Percentiles rank a stretch among this genome's conserved stretches.
Evolutionary conservation across 2,113 vertebrate genomes (phyloP).

Genomic region (Thryonomys swinderianus): DNA sequence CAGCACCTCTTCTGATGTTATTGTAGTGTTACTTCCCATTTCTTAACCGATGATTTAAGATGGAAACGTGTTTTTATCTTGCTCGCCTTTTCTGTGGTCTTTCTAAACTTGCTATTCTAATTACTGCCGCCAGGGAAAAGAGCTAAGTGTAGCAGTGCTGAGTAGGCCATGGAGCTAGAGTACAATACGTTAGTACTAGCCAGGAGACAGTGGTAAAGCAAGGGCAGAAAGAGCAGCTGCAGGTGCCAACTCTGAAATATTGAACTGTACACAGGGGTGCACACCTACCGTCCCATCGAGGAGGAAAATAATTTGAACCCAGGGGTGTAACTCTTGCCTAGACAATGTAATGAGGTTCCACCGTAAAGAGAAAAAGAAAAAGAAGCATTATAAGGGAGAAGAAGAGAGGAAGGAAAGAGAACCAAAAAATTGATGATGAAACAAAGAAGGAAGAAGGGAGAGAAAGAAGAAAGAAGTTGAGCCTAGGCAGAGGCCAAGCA

Average conservation of each 20-base stretch:
- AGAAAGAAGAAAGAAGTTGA: background rate
- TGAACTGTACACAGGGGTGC: background rate
- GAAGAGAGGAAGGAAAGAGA: background rate
- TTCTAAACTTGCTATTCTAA: constrained; percentile 56
- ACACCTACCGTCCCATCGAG: too few relatives aligned
- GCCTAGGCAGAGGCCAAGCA: too few relatives aligned
- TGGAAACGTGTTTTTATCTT: constrained; percentile 21
- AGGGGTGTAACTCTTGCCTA: too few relatives aligned
- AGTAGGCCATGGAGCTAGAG: background rate
- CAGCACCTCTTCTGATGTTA: constrained; percentile 52
- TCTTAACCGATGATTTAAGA: constrained; percentile 63
- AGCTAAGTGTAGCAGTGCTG: background rate
- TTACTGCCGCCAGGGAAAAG: constrained; percentile 45
- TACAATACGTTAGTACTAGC: background rate
- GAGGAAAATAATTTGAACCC: background rate
- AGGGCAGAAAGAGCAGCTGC: background rate
- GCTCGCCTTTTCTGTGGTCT: constrained; percentile 15
- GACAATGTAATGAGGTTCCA: background rate
- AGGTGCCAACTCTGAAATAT: background rate
- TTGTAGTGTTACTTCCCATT: constrained; percentile 68
- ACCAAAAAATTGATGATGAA: background rate
- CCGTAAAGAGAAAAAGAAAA: too few relatives aligned
- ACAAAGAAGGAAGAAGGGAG: background rate
- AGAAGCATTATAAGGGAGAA: background rate
- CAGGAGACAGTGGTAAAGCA: constrained; percentile 31